phyloP scores from a whole-genome alignment of 37 sponge, comb jelly and placozoan genomes.

The Aplysina aerophoba region DNA sequence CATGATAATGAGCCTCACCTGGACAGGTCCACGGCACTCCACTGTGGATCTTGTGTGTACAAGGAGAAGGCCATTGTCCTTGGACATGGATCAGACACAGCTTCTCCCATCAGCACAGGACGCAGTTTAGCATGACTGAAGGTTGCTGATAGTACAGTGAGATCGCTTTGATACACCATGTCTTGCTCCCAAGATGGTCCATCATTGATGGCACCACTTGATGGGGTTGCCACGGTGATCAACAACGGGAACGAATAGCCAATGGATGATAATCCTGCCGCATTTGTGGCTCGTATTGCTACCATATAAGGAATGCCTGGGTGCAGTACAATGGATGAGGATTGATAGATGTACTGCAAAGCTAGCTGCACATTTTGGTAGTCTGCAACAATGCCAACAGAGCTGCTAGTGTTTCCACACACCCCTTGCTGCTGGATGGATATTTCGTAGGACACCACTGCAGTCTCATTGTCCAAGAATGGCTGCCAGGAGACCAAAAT shows the following conservation, averaged over 20 bases:
- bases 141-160: conserved; percentile 51
- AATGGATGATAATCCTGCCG: conserved; percentile 47
- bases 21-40: conserved; percentile 41
- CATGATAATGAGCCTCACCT: background rate
- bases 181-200: conserved; percentile 77
- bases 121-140: conserved; percentile 61
- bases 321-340: background rate
- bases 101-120: conserved; percentile 5
- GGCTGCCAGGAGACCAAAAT: conserved; percentile 52
- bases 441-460: conserved; percentile 63
- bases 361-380: conserved; percentile 20
- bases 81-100: conserved; percentile 58
- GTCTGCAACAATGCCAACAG: background rate
- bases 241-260: conserved; percentile 60
- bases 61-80: conserved; percentile 25
- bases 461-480: conserved; percentile 73
- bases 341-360: background rate
- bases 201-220: conserved; percentile 72
- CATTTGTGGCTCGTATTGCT: conserved; percentile 56
- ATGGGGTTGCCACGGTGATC: conserved; percentile 12
- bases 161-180: conserved; percentile 63
- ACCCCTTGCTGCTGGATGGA: conserved; percentile 32
- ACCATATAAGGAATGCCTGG: conserved; percentile 50
- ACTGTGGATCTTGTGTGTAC: background rate
- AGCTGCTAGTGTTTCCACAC: conserved; percentile 34